Percentiles rank a stretch among this genome's conserved stretches.
phyloP scores from a whole-genome alignment of 2,888 invertebrate genomes.

The Eueremaeus valkanovi region DNA sequence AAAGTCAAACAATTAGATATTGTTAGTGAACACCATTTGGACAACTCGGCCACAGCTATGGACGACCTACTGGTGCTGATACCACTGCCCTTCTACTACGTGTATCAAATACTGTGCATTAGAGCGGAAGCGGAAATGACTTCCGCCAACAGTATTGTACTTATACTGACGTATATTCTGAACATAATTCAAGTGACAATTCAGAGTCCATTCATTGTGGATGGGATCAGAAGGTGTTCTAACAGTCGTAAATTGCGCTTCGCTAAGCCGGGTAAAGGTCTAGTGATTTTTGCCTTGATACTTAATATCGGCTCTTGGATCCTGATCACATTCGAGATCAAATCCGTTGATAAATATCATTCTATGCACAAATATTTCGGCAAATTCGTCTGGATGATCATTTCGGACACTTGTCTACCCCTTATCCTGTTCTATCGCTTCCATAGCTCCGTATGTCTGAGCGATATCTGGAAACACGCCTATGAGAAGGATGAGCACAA shows the following conservation, averaged over 20 bases:
- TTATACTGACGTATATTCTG: slow-evolving; percentile 49
- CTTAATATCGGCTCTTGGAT: slow-evolving; percentile 73
- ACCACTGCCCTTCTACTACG: slow-evolving; percentile 67
- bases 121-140: slow-evolving; percentile 36
- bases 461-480: slow-evolving; percentile 72
- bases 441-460: slow-evolving; percentile 70
- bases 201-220: slow-evolving; percentile 69
- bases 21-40: slow-evolving; percentile 48
- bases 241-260: slow-evolving; percentile 62
- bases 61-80: slow-evolving; percentile 68
- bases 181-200: slow-evolving; percentile 62
- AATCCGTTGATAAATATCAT: slow-evolving; percentile 58
- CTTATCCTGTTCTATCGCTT: slow-evolving; percentile 73
- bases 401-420: slow-evolving; percentile 68
- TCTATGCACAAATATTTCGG: slow-evolving; percentile 66
- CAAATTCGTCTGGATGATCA: slow-evolving; percentile 65
- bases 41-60: slow-evolving; percentile 55
- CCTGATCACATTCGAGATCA: slow-evolving; percentile 66
- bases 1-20: slow-evolving; percentile 65
- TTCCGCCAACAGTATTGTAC: slow-evolving; percentile 41
- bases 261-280: slow-evolving; percentile 68
- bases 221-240: slow-evolving; percentile 68
- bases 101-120: slow-evolving; percentile 61
- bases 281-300: slow-evolving; percentile 70
- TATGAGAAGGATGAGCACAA: slow-evolving; percentile 59